phyloP scores from a whole-genome alignment of 2,113 vertebrate genomes.

The Cyanoliseus patagonus region DNA sequence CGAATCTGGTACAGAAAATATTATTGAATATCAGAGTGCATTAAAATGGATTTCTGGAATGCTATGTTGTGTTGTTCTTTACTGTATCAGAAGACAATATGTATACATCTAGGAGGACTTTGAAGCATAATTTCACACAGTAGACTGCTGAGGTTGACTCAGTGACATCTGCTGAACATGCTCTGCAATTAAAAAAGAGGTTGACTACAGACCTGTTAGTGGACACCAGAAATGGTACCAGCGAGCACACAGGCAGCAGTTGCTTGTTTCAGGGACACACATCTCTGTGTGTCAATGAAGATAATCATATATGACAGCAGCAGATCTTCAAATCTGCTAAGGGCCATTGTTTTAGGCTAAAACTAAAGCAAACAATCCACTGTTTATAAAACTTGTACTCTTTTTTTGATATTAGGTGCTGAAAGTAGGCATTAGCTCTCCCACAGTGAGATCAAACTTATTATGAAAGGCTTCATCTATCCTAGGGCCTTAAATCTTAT shows the following conservation, averaged over 20 bases:
- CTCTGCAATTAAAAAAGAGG: background rate
- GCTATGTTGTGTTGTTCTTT: background rate
- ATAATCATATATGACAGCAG: background rate
- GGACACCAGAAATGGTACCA: background rate
- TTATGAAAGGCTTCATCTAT: background rate
- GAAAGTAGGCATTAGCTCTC: background rate
- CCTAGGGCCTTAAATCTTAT: background rate
- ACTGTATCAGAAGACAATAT: background rate
- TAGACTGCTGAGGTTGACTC: background rate
- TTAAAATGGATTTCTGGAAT: background rate
- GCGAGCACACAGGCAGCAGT: background rate
- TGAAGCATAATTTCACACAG: background rate
- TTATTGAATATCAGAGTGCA: background rate
- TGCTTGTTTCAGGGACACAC: background rate
- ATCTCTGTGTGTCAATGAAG: background rate
- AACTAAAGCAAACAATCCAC: background rate
- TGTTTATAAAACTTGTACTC: background rate
- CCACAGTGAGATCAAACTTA: background rate
- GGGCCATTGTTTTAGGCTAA: background rate
- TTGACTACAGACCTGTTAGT: background rate
- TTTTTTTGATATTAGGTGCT: background rate
- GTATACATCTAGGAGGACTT: background rate
- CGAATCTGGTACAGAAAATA: background rate
- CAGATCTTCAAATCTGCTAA: background rate
- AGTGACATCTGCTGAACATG: background rate